Base-by-base conservation (phyloP, 1,140 invertebrate species). In the Hyles vespertilio region DNA sequence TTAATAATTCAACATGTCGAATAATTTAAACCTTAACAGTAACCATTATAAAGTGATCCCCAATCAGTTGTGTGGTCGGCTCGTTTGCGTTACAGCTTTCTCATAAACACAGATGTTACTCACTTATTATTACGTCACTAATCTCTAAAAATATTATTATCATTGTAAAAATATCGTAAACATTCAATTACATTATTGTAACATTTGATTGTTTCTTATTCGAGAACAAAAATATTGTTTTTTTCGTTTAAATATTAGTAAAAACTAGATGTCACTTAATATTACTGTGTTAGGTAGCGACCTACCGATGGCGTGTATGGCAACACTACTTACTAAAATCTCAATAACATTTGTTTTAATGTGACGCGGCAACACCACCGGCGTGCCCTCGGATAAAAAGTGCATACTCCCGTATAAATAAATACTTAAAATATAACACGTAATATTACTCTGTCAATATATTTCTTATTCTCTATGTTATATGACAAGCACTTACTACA, bases 1-100 rank as follows among this genome's bases (percentile, higher is more conserved):
- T 85, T 79, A 76, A 77, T 77, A 81, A 72, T 80, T 79, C 71
- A 86, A 87, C 79, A 87, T 82, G 45, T 83, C 74, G 72, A 86
- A 87, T 87, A 87, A 87, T 87, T 87, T 85, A 86, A 74, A 74
- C 73, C 73, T 84, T 84, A 88, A 79, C 76, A 78, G 71, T 80
- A 79, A 82, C 81, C 77, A 66, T 86, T 84, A 74, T 70, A 78
- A 82, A 81, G 75, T 88, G 85, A 74, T 86, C 85, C 84, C 85
- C 75, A 71, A 69, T 71, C 79, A 61, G 67, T 54, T 65, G 60
- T 58, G 66, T 77, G 75, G 81, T 82, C 78, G 47, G 52, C 65
- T 65, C 67, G 65, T 69, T 10, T 59, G 55, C n/a, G 71, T 70
- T 69, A 71, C 67, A 44, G n/a, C 36, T 22, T 43, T 44, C 40